These are phyloP conservation scores for Parascotia fuliginaria DNA, from an alignment of 2,888 invertebrate genomes.

Conservation along the genomic window DNA sequence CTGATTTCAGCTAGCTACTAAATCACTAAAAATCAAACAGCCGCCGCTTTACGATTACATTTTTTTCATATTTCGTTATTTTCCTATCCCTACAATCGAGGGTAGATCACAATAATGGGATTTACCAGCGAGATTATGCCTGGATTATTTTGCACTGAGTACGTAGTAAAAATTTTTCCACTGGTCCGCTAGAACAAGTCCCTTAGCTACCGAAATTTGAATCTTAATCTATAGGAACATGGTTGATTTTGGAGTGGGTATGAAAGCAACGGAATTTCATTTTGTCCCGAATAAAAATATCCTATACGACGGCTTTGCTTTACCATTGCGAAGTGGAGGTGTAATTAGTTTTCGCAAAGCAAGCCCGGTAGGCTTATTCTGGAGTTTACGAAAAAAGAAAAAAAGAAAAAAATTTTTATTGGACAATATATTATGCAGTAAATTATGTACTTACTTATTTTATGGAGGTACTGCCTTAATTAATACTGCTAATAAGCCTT, in stretches of 20 bases:
- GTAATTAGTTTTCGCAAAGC: conserved; percentile 83
- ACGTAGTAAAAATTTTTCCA: conserved; percentile 71
- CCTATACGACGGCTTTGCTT: conserved; percentile 84
- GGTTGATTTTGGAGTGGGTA: conserved; percentile 35
- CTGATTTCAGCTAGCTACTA: conserved; percentile 59
- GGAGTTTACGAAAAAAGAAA: not conserved
- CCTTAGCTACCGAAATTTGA: conserved; percentile 13
- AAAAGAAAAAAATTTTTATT: too few relatives aligned
- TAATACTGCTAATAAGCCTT: too few relatives aligned
- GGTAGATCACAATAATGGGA: conserved; percentile 83
- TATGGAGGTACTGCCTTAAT: too few relatives aligned
- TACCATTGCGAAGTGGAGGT: conserved; percentile 81
- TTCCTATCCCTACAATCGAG: conserved; percentile 55
- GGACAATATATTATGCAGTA: too few relatives aligned
- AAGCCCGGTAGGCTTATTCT: conserved; percentile 66
- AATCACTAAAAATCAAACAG: conserved; percentile 63
- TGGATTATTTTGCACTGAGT: conserved; percentile 80
- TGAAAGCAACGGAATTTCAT: conserved; percentile 70
- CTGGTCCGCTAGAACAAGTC: conserved; percentile 36
- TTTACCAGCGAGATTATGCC: conserved; percentile 81
- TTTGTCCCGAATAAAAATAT: conserved; percentile 84
- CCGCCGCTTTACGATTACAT: conserved; percentile 54
- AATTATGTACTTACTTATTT: too few relatives aligned
- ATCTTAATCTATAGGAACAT: conserved; percentile 22
- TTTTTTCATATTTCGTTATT: conserved; percentile 41